Conservation (phyloP, 2,797 vertebrate genomes). For the Prunella strophiata region DNA sequence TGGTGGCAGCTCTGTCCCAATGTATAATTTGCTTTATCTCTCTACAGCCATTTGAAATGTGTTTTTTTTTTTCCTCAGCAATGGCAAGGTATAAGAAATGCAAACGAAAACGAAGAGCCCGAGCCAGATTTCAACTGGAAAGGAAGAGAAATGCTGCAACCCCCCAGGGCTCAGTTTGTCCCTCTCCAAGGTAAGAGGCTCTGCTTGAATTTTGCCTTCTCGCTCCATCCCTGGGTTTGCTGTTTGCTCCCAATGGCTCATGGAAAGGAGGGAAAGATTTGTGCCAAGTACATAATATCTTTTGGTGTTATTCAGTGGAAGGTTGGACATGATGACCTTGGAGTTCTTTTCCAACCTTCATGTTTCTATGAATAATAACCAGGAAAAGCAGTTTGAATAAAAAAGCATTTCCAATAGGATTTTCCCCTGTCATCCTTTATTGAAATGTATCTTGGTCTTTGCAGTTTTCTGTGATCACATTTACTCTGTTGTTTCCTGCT, state of each 20-base stretch:
- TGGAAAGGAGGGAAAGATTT: not conserved
- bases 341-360: not conserved
- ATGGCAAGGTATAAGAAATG: slow-evolving; percentile 75
- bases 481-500: not conserved
- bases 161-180: not conserved
- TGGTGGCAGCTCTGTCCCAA: not conserved
- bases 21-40: not conserved
- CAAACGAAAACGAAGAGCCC: slow-evolving; percentile 54
- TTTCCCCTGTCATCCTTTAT: rapidly evolving
- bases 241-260: rapidly evolving
- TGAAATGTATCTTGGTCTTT: not conserved
- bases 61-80: slow-evolving; percentile 7
- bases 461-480: not conserved
- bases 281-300: not conserved
- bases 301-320: not conserved
- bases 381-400: not conserved
- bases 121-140: not conserved
- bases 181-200: slow-evolving; percentile 16
- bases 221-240: not conserved
- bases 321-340: not conserved
- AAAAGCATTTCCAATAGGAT: not conserved
- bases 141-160: not conserved
- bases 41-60: not conserved
- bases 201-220: not conserved
- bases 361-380: not conserved